A percentile compares a stretch with the other conserved stretches of the same genome.
Evolutionary conservation across 1,140 invertebrate genomes (phyloP).

Genomic region (Euwallacea similis): DNA sequence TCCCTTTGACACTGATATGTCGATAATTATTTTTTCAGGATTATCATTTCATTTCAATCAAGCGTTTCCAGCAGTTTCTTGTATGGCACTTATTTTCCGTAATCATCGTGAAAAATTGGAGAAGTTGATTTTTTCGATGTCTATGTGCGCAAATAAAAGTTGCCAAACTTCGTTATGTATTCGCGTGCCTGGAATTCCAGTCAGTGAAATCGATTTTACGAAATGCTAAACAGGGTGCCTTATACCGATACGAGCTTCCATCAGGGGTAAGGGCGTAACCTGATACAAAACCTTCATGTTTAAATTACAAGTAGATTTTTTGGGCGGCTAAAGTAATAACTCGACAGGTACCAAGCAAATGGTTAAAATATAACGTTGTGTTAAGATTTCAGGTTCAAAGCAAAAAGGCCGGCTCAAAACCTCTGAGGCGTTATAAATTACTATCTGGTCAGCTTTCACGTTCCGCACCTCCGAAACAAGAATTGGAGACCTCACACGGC

Average conservation of each 20-base stretch:
- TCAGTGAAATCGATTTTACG: conserved; percentile 26
- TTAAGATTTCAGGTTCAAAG: not conserved
- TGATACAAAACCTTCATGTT: too few relatives aligned
- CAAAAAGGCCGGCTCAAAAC: conserved; percentile 9
- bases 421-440: conserved; percentile 34
- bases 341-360: too few relatives aligned
- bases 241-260: not conserved
- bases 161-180: conserved; percentile 14
- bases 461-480: conserved; percentile 34
- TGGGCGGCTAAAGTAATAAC: too few relatives aligned
- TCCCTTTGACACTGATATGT: conserved; percentile 10
- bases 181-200: conserved; percentile 17
- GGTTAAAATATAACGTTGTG: not conserved
- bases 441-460: conserved; percentile 28
- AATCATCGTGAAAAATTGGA: too few relatives aligned
- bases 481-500: conserved; percentile 38
- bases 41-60: too few relatives aligned
- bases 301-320: too few relatives aligned
- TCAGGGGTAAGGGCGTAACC: too few relatives aligned
- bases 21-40: conserved; percentile 9
- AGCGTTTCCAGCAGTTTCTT: too few relatives aligned
- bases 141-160: conserved; percentile 13
- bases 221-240: conserved; percentile 10
- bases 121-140: not conserved
- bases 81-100: too few relatives aligned